phyloP scores from a whole-genome alignment of 2,888 invertebrate species.

The Pasiphila rectangulata region DNA sequence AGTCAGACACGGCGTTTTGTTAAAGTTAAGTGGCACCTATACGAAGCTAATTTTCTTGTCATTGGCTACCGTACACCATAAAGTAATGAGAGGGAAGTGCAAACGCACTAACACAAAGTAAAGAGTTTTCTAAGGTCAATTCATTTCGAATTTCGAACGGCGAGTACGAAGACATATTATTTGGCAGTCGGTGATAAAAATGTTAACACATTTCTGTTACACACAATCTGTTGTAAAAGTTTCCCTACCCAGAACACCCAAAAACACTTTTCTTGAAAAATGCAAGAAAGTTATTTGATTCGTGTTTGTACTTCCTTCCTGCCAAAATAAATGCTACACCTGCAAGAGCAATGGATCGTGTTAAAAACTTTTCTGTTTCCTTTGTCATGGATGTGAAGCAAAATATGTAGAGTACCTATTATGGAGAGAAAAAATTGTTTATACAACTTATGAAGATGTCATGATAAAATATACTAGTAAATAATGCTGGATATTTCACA shows the following conservation, averaged over 20 bases:
- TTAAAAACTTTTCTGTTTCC: conserved; percentile 3
- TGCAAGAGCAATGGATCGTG: conserved; percentile 3
- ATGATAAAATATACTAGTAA: too few species aligned
- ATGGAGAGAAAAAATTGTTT: too few species aligned
- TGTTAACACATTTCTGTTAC: too few species aligned
- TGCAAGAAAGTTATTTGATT: conserved; percentile 4
- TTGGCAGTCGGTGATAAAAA: background rate
- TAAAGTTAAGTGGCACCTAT: background rate
- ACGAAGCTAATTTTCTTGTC: too few species aligned
- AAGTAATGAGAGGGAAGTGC: background rate
- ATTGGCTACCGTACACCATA: background rate
- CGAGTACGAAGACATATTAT: too few species aligned
- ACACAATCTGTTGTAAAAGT: too few species aligned
- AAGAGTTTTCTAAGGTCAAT: background rate
- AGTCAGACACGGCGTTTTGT: background rate
- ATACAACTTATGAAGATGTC: too few species aligned
- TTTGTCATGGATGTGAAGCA: background rate
- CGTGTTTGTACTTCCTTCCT: conserved; percentile 1
- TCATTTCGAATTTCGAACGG: too few species aligned
- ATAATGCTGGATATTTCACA: too few species aligned
- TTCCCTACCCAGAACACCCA: background rate
- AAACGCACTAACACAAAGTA: background rate
- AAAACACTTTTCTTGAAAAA: background rate
- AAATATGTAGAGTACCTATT: background rate
- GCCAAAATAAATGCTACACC: conserved; percentile 6